Evolutionary conservation across 2,797 vertebrate genomes (phyloP), one percentile per base, ranked within the genome.

Genomic region (Sebastes steindachneri): DNA sequence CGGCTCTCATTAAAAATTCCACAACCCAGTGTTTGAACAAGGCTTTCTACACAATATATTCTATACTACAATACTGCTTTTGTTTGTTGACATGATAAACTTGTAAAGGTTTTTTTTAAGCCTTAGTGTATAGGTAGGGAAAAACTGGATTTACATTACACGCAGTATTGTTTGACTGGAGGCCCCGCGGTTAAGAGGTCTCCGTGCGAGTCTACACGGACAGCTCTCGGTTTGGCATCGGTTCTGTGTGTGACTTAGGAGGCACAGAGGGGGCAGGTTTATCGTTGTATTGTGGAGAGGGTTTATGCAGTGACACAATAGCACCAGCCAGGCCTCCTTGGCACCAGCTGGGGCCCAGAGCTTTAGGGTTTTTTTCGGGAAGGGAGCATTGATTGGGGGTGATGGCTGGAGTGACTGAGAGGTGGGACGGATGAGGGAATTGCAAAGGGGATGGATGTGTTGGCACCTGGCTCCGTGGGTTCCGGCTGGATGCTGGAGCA

Each of bases 391-490:
- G 93, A 92, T 83, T 91, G 90, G 86, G 85, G 87, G 87, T 88
- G 93, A 93, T 89, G 94, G 92, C 88, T 87, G 72, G 84, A 90
- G 86, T 87, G 90, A 91, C 87, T 82, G 84, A 91, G 89, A 89
- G 89, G 79, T 86, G 87, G 88, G 91, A 86, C 41, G 77, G 77
- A 89, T 85, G 88, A 88, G 88, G 86, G 85, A 89, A 86, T 92
- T 90, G 90, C 86, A 70, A 65, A 85, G 83, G 88, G 91, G 93
- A 94, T 95, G 92, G 92, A 91, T 94, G 85, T 92, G 89, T 90
- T 95, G 95, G 95, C 95, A 95, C 92, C 89, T 92, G 86, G 86
- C 91, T 95, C 91, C 88, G 88, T 88, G 90, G 92, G 92, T 91
- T 89, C 92, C 89, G 91, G 92, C 93, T 90, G 88, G 93, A 88